These are phyloP conservation scores for Lepus oiostolus DNA, from an alignment of 2,797 vertebrate species.

Conservation along the genomic window DNA sequence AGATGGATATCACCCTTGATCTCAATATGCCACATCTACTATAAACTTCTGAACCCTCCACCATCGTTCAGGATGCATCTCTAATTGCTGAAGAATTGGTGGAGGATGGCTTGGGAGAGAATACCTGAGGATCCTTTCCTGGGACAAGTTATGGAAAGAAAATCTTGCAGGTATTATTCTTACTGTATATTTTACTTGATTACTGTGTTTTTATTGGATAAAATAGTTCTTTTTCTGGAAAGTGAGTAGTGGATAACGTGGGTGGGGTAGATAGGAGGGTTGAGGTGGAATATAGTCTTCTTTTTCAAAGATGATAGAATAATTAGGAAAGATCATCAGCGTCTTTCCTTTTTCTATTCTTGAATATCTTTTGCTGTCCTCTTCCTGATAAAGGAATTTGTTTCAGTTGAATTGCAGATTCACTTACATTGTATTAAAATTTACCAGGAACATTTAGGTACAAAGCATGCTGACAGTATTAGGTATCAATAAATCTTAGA, in stretches of 20 bases:
- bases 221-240: conserved; percentile 38
- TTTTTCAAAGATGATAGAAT: conserved; percentile 48
- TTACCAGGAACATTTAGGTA: conserved; percentile 52
- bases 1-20: conserved; percentile 80
- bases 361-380: conserved; percentile 31
- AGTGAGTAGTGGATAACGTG: not conserved
- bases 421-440: conserved; percentile 33
- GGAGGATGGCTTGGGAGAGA: conserved; percentile 75
- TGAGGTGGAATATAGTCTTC: not conserved
- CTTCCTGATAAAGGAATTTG: conserved; percentile 54
- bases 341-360: conserved; percentile 56
- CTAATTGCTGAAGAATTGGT: conserved; percentile 80
- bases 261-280: not conserved
- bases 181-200: conserved; percentile 70
- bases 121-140: conserved; percentile 73
- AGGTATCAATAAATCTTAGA: conserved; percentile 40
- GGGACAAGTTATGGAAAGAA: conserved; percentile 77
- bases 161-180: conserved; percentile 82
- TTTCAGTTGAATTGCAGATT: conserved; percentile 47
- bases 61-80: conserved; percentile 83
- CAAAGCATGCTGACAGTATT: conserved; percentile 32
- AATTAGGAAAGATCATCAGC: conserved; percentile 45
- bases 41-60: conserved; percentile 83
- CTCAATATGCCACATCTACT: conserved; percentile 75
- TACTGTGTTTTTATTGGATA: conserved; percentile 60